These are phyloP conservation scores for Australoheros facetus DNA, from an alignment of 2,797 vertebrate genomes.

Conservation along the genomic window DNA sequence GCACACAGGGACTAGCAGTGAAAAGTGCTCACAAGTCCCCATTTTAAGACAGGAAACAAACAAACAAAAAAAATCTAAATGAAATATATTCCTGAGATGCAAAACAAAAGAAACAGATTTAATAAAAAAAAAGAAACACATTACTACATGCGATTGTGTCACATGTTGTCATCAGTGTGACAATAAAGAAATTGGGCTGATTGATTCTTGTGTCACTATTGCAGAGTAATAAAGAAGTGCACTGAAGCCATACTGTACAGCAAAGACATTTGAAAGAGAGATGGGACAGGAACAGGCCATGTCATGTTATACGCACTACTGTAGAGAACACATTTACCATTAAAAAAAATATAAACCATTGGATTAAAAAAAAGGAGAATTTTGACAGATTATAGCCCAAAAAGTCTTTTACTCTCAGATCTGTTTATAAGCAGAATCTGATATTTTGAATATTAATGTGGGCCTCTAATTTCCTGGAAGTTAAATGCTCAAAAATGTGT, in stretches of 20 bases:
- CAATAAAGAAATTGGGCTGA: conserved; percentile 41
- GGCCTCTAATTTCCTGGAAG: conserved; percentile 51
- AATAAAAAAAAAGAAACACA: conserved; percentile 20
- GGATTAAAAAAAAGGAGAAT: not conserved
- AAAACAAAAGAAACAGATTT: conserved; percentile 63
- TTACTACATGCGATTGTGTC: conserved; percentile 48
- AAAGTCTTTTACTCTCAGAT: conserved; percentile 10
- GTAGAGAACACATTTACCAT: conserved; percentile 16
- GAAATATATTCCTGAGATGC: conserved; percentile 82
- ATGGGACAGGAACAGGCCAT: conserved; percentile 12
- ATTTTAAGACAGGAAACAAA: conserved; percentile 57
- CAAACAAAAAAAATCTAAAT: conserved; percentile 41
- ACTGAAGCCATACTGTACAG: conserved; percentile 64
- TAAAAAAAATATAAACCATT: conserved; percentile 22
- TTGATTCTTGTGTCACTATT: conserved; percentile 55
- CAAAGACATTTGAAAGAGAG: conserved; percentile 20
- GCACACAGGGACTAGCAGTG: conserved; percentile 63
- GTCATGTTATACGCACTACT: conserved; percentile 33
- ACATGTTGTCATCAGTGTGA: conserved; percentile 35
- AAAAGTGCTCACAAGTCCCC: conserved; percentile 59
- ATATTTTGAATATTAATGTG: conserved; percentile 11
- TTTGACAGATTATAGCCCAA: conserved; percentile 17
- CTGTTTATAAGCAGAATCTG: not conserved
- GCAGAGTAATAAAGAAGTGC: conserved; percentile 41
- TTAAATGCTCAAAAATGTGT: not conserved